Conservation (phyloP, 2,797 vertebrate species). For the Oreortyx pictus region DNA sequence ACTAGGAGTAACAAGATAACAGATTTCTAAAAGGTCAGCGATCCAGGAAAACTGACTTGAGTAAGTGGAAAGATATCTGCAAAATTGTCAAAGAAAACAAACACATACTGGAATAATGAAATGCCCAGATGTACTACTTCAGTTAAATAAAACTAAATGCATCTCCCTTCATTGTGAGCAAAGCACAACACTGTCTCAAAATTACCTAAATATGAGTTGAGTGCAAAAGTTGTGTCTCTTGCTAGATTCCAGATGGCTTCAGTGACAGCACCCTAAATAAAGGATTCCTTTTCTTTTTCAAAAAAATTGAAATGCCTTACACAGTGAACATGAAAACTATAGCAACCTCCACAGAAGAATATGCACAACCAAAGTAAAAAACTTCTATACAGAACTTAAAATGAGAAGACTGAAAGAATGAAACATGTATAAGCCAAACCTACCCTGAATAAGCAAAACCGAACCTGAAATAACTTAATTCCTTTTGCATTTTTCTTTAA, state of each 20-base stretch:
- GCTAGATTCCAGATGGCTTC: fast-evolving
- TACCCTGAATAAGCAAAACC: background rate
- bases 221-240: background rate
- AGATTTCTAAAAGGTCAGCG: background rate
- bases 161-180: background rate
- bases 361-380: background rate
- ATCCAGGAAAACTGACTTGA: background rate
- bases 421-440: fast-evolving
- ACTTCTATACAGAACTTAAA: background rate
- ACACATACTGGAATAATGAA: fast-evolving
- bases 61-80: background rate
- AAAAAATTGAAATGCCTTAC: background rate
- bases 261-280: background rate
- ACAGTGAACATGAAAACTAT: background rate
- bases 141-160: background rate
- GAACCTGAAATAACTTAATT: background rate
- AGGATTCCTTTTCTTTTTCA: fast-evolving
- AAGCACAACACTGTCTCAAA: background rate
- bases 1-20: background rate
- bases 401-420: background rate
- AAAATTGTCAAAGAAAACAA: background rate
- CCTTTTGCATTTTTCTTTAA: background rate
- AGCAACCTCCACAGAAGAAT: background rate
- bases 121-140: background rate
- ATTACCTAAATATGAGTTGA: fast-evolving